Evolutionary conservation across 2,888 invertebrate species (phyloP), one percentile per base, ranked within the genome.

Genomic region (Philaethria dido): DNA sequence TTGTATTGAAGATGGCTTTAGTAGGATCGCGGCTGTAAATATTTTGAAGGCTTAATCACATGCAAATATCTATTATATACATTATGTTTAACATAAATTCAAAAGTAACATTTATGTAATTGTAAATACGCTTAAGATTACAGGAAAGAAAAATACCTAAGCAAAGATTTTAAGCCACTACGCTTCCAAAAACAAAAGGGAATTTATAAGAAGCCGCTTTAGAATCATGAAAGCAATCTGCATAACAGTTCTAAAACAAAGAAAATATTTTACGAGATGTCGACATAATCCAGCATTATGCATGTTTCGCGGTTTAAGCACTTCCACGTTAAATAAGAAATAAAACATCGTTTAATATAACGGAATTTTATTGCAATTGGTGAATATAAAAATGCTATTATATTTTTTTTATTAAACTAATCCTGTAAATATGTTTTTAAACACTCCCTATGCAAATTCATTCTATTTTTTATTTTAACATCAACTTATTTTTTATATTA

Each of bases 211-310:
- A 25, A 44, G 44, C 59, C 16, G 39, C 44, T 59, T 44, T 25
- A 59, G 25, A 59, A 59, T 16, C 25, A 44, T 59, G 25, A 59
- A 59, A 44, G 44, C 39, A 16, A 59, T 59, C 59, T 59, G 25
- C 59, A 44, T 59, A 59, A 44, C 59, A 44, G 44, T 25, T 22
- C 9, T 59, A 16, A 44, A 57, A 59, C 25, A 59, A 44, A 22
- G 59, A 59, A 59, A 44, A 59, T 59, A 44, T 25, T 59, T 44
- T 13, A 44, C 59, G 44, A 44, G 44, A 44, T 25, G 59, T 59
- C 16, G 59, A 16, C 22, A 16, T 44, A 59, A 44, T 59, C 44
- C 44, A 44, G 14, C 16, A 44, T 44, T 59, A 55, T 29, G 44
- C 59, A 59, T 44, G 42, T 44, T 42, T 4, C 11, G 36, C 39